These are phyloP conservation scores for Apus apus DNA, from an alignment of 2,113 vertebrate genomes.

Conservation along the genomic window DNA sequence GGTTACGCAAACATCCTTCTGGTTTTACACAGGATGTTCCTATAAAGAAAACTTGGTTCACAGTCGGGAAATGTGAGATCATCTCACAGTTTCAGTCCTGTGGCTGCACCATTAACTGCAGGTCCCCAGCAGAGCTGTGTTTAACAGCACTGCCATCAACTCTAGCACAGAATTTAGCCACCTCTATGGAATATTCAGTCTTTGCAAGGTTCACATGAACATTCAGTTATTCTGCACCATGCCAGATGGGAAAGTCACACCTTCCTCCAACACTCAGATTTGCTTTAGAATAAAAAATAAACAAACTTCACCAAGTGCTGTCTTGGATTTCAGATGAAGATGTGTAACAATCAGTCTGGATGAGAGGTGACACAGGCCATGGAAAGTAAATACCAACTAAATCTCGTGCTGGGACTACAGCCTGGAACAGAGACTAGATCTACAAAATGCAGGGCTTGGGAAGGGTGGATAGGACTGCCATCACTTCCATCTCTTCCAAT, in stretches of 20 bases:
- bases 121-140: not conserved
- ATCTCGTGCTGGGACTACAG: not conserved
- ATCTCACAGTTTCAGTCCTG: not conserved
- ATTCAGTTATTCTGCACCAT: too few relatives aligned
- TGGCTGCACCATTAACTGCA: not conserved
- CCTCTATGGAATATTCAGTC: not conserved
- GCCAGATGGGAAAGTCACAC: not conserved
- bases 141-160: not conserved
- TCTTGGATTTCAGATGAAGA: not conserved
- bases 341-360: not conserved
- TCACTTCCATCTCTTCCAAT: not conserved
- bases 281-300: not conserved
- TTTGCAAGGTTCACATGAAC: not conserved
- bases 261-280: not conserved
- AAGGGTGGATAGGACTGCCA: not conserved
- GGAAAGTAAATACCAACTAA: not conserved
- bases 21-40: not conserved
- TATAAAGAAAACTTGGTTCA: not conserved
- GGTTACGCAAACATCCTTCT: not conserved
- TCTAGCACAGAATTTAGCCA: not conserved
- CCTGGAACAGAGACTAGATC: not conserved
- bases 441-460: not conserved
- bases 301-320: not conserved
- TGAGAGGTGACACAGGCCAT: not conserved
- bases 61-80: fast-evolving